Percentiles rank a stretch among this genome's conserved stretches.
Conservation (phyloP, 2,888 invertebrate species). For the Colletes collaris region DNA sequence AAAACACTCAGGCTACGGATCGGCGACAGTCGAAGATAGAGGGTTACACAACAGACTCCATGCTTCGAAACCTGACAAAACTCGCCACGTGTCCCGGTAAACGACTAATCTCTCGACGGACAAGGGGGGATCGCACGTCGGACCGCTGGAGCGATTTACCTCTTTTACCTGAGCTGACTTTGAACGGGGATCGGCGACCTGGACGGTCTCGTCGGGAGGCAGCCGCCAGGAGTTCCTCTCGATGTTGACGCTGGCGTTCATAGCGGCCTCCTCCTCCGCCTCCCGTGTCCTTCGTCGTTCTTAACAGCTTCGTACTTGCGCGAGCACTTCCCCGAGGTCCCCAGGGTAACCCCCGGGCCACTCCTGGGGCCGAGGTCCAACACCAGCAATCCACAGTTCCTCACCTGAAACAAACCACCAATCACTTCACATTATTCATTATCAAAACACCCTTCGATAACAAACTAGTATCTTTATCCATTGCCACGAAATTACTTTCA, state of each 20-base stretch:
- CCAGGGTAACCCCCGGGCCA: conserved; percentile 81
- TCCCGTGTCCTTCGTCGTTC: conserved; percentile 85
- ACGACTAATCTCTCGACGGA: conserved; percentile 21
- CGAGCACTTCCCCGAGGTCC: conserved; percentile 71
- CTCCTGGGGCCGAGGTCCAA: conserved; percentile 82
- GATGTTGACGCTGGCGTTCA: conserved; percentile 95
- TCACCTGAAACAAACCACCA: conserved; percentile 70
- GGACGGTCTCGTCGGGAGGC: conserved; percentile 95
- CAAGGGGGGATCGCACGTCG: conserved; percentile 22
- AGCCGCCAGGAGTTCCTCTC: conserved; percentile 96
- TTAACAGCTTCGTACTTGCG: conserved; percentile 73
- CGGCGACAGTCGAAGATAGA: not conserved
- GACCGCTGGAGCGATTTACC: conserved; percentile 74
- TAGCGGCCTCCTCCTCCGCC: conserved; percentile 87
- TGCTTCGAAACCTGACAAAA: conserved; percentile 47
- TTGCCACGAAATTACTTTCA: too few species aligned
- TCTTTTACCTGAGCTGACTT: conserved; percentile 88
- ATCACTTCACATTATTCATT: too few species aligned
- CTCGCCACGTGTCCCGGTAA: conserved; percentile 19
- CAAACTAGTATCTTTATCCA: too few species aligned
- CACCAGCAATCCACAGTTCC: conserved; percentile 75
- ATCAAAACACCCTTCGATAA: too few species aligned
- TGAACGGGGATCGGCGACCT: conserved; percentile 94
- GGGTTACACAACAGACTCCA: conserved; percentile 21
- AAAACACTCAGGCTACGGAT: not conserved